Evolutionary conservation across 2,888 invertebrate species (phyloP).

Genomic region (Catocala fraxini): DNA sequence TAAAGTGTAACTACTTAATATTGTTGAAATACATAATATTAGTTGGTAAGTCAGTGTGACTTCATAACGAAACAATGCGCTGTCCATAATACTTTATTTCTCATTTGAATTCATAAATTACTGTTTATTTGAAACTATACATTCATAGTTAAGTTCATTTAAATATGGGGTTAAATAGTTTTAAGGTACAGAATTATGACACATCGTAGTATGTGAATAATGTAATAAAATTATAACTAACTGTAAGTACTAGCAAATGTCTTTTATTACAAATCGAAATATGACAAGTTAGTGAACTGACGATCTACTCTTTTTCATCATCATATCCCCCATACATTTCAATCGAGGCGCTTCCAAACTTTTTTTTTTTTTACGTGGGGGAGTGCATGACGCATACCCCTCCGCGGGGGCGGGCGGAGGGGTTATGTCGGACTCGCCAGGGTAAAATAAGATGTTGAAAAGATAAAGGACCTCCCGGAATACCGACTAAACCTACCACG

Average conservation of each 20-base stretch:
- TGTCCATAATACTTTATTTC: slow-evolving; percentile 12
- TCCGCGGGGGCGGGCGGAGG: no score
- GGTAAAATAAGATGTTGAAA: no score
- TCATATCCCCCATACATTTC: no score
- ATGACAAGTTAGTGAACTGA: no score
- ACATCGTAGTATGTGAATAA: slow-evolving; percentile 63
- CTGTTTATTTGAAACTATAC: slow-evolving; percentile 22
- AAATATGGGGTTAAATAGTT: slow-evolving; percentile 54
- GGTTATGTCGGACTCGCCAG: no score
- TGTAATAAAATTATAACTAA: slow-evolving; percentile 52
- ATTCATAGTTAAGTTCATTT: slow-evolving; percentile 39
- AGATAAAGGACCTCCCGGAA: no score
- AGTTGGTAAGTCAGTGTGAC: slow-evolving; percentile 1
- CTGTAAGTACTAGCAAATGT: slow-evolving; percentile 43
- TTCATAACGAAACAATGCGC: slow-evolving; percentile 2
- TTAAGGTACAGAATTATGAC: slow-evolving; percentile 60
- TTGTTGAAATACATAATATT: neutral
- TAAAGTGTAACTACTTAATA: neutral
- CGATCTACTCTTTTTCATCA: no score
- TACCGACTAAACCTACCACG: no score
- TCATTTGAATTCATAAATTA: slow-evolving; percentile 19
- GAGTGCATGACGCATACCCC: no score
- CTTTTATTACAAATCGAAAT: slow-evolving; percentile 32
- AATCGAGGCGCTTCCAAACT: no score
- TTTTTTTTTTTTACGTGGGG: no score